Evolutionary conservation across 2,797 vertebrate genomes (phyloP), one percentile per base, ranked within the genome.

Genomic region (Lepilemur ruficaudatus): DNA sequence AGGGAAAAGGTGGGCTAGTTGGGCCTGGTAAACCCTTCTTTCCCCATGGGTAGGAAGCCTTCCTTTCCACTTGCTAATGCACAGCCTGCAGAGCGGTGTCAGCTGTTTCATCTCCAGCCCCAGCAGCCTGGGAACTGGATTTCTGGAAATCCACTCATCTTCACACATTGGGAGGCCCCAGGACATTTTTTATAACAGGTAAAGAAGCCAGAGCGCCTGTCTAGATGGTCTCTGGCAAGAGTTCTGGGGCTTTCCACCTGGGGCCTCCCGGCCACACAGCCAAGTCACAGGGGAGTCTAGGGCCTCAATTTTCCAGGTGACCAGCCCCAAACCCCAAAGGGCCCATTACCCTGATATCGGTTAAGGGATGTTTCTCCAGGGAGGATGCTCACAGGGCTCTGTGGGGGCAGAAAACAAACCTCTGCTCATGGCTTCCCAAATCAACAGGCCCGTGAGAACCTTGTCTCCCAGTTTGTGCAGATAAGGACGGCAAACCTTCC

Each of bases 121-220:
- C 73, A 50, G 94, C 50, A 76, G 85, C 52, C 88, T 13, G 41
- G 70, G 82, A 83, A 75, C 46, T 50, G 18, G 41, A 38, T 55
- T 94, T 93, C 86, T 95, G 83, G 91, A 97, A 93, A 92, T 41
- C 48, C 90, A 84, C 57, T 87, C 84, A 55, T 63, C 85, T 83
- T 85, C 93, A 75, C 80, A 90, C 0, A 38, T 72, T 43, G 28
- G 84, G 72, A 89, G 72, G 79, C 92, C 92, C 89, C 52, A 32
- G 84, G 89, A 87, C 48, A 4, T 59, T 90, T 95, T 88, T 80
- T 78, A 73, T 35, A 59, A 72, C 38, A 28, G 57, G 72, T 22
- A 75, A 72, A 90, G 76, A 32, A 73, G 92, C 84, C 89, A 67
- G 81, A 82, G n/a, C 1, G 5, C 96, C 97, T 89, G 78, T 52